These are phyloP conservation scores for Pachycephala philippinensis DNA, from an alignment of 2,113 vertebrate species.

Conservation along the genomic window DNA sequence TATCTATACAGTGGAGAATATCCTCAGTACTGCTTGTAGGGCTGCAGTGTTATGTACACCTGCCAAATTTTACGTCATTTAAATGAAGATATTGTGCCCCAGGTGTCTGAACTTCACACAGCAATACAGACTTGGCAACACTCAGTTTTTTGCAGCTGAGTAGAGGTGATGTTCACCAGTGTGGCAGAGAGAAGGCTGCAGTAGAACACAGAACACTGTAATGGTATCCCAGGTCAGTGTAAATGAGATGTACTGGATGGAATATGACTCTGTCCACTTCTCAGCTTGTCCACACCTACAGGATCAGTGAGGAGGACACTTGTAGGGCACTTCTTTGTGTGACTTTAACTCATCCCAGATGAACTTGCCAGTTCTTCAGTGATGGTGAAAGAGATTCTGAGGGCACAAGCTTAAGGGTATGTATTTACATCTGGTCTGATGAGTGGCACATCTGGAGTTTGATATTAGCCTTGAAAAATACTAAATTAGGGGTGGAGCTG, in stretches of 20 bases:
- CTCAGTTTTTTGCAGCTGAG: neutral
- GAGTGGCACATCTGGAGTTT: neutral
- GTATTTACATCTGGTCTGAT: neutral
- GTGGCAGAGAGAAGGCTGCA: neutral
- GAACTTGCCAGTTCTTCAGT: neutral
- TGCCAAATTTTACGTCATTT: neutral
- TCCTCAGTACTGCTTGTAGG: neutral
- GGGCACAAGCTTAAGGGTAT: neutral
- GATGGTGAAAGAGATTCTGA: neutral
- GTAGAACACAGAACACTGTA: neutral
- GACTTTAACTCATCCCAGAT: neutral
- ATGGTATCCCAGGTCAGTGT: neutral
- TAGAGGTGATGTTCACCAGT: neutral
- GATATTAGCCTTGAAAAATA: neutral
- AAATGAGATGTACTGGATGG: neutral
- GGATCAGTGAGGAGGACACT: neutral
- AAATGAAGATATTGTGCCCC: neutral
- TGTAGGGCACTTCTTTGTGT: neutral
- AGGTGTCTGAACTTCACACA: neutral
- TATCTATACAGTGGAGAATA: neutral
- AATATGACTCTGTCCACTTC: neutral
- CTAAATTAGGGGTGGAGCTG: neutral
- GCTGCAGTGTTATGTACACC: neutral
- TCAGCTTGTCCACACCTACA: neutral
- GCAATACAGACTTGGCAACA: neutral